A percentile compares a stretch with the other conserved stretches of the same genome.
phyloP scores from a whole-genome alignment of 1,140 invertebrate genomes.

The Drosophila takahashii region DNA sequence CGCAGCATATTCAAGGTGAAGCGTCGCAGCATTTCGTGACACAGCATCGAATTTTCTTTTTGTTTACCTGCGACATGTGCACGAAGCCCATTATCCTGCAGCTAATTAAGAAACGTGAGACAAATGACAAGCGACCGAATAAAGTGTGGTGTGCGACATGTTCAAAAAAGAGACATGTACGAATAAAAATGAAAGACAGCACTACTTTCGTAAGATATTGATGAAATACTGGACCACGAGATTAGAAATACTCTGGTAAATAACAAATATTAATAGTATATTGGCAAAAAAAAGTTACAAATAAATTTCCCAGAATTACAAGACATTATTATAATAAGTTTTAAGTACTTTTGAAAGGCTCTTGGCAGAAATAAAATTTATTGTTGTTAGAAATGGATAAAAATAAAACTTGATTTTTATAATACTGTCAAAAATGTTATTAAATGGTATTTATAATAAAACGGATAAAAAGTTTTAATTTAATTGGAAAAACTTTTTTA shows the following conservation, averaged over 20 bases:
- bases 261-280: neutral
- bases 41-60: slow-evolving; percentile 39
- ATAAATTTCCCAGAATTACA: neutral
- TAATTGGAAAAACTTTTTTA: no score
- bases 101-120: slow-evolving; percentile 82
- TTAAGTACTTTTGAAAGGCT: no score
- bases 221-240: no score
- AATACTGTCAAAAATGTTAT: no score
- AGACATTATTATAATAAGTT: neutral
- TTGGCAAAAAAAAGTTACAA: neutral
- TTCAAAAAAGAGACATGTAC: slow-evolving; percentile 32
- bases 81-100: slow-evolving; percentile 70
- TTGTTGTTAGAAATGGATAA: no score
- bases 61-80: slow-evolving; percentile 67
- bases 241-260: neutral
- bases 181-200: slow-evolving; percentile 27
- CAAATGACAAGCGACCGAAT: slow-evolving; percentile 76
- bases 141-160: slow-evolving; percentile 48
- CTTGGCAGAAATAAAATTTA: no score
- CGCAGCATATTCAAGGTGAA: slow-evolving; percentile 50
- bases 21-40: slow-evolving; percentile 30
- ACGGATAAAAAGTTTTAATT: no score
- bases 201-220: slow-evolving; percentile 12
- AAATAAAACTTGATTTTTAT: no score
- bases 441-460: no score